Base-by-base conservation (phyloP, 2,113 vertebrate species). In the Ageneiosus marmoratus region DNA sequence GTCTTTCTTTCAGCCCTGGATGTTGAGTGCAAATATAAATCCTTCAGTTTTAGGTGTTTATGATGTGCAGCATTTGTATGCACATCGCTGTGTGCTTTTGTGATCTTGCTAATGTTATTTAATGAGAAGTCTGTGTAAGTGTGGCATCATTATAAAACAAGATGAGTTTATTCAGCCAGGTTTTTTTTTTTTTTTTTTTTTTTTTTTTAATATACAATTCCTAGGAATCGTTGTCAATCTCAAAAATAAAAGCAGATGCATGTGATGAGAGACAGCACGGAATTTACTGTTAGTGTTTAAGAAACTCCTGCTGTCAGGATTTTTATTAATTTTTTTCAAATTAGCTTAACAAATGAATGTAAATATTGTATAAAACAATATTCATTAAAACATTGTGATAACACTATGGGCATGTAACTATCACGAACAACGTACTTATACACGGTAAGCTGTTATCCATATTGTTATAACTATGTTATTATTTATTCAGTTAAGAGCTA, bases 1-100 rank as follows among this genome's bases (percentile, higher is more conserved):
- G 22, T 72, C 10, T 72, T 22, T 27, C 69, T 72, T 22, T 72
- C 13, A 12, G 85, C 87, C 87, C 84, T 87, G 80, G 86, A 83
- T 88, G 89, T 76, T 80, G 60, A 83, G 67, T 72, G 65, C 62
- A 27, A 53, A 44, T 56, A 44, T 22, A 77, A 48, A 58, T 81
- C 56, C 58, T 73, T 58, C 48, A 58, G 80, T 85, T 60, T 81
- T 53, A 74, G 27, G 69, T 73, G 67, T 81, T 74, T 62, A 63
- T 74, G 41, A 82, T 63, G 11, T 58, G 37, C 48, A 46, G 74
- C 58, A 48, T 44, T 77, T 50, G 50, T 34, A 41, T 75, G 34
- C 79, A 7, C 34, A 44, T 63, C 15, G 7, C 44, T 63, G 24
- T 79, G 56, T 79, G 58, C 24, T 34, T 79, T 79, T 79, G 51